Percentiles rank a stretch among this genome's conserved stretches.
phyloP scores from a whole-genome alignment of 1,140 invertebrate species.

The Kradibia gibbosae region DNA sequence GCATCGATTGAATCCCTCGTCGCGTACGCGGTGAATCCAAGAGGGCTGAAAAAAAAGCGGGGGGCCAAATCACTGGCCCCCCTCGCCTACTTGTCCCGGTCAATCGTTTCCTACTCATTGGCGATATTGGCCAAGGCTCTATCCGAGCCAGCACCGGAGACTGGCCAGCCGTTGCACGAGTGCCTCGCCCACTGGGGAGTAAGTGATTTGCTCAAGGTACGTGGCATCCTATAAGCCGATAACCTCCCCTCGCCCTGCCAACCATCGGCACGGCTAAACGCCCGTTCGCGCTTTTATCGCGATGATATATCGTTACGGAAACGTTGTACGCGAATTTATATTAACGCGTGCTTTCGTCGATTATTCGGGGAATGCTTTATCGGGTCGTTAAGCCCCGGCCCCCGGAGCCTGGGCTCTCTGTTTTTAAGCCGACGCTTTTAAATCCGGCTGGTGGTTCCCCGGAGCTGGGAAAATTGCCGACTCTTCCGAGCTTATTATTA shows the following conservation, averaged over 20 bases:
- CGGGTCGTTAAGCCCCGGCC: not conserved
- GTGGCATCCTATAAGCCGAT: not conserved
- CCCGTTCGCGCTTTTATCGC: not conserved
- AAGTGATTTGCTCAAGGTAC: slow-evolving; percentile 23
- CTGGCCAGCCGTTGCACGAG: not conserved
- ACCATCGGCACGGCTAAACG: not conserved
- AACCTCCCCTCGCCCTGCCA: no score
- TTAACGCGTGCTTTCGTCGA: not conserved
- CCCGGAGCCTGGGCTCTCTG: no score
- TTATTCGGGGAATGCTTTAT: not conserved
- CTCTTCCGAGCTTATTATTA: no score
- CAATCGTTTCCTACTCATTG: no score
- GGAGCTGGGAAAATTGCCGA: no score
- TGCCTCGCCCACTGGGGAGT: not conserved
- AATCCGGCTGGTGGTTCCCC: no score
- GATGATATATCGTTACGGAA: not conserved
- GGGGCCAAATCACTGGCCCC: not conserved
- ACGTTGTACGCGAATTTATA: not conserved
- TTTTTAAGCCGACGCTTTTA: no score
- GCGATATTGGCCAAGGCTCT: slow-evolving; percentile 18
- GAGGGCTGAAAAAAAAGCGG: not conserved
- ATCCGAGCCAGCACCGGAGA: not conserved
- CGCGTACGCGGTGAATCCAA: not conserved
- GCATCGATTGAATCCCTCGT: not conserved
- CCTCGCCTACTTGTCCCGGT: not conserved